These are phyloP conservation scores for Melanocharis versteri DNA, from an alignment of 2,113 vertebrate genomes.

Conservation along the genomic window DNA sequence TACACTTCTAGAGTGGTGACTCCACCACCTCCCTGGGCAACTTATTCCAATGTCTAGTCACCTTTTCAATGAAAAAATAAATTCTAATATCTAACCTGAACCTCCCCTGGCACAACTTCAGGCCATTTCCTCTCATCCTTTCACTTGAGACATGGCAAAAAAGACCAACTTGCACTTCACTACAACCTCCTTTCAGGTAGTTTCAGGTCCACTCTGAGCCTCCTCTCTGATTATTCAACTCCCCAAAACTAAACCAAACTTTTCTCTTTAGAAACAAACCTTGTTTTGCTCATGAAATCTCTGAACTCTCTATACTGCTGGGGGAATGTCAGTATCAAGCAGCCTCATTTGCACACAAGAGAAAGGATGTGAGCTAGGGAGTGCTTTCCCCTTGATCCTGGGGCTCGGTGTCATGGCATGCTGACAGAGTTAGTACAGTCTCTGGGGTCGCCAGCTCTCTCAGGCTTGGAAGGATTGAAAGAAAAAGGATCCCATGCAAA, in stretches of 20 bases:
- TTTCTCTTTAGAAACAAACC: not conserved
- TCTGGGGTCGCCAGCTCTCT: not conserved
- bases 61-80: not conserved
- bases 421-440: not conserved
- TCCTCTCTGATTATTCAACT: not conserved
- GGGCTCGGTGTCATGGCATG: accelerated
- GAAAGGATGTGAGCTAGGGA: not conserved
- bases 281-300: not conserved
- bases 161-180: not conserved
- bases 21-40: not conserved
- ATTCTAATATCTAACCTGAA: not conserved
- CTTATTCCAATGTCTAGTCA: not conserved
- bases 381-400: not conserved
- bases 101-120: not conserved
- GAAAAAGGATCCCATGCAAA: not conserved
- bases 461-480: not conserved
- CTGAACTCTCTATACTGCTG: not conserved
- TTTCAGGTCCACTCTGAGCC: not conserved
- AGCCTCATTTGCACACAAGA: not conserved
- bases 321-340: not conserved
- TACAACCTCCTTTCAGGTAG: not conserved
- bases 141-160: not conserved
- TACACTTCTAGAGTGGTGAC: not conserved
- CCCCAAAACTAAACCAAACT: not conserved
- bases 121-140: not conserved